Conservation (phyloP, 2,888 invertebrate genomes). For the Torymus tubicola region DNA sequence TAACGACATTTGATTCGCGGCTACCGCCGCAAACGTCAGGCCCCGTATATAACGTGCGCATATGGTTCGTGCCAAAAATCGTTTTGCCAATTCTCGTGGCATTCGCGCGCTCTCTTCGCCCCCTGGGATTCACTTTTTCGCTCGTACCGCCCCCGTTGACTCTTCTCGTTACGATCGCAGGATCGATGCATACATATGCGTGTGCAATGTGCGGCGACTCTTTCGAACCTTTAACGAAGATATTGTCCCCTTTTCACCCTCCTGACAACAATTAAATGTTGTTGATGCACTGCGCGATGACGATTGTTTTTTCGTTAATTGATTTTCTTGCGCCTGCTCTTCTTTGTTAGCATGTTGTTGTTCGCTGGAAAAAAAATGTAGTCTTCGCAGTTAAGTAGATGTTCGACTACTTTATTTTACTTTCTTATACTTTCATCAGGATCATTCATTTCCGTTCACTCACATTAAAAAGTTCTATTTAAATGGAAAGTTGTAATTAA, state of each 20-base stretch:
- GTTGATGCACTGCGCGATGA: background rate
- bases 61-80: conserved; percentile 40
- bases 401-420: too few species aligned
- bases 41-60: conserved; percentile 1
- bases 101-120: background rate
- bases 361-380: too few species aligned
- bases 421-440: too few species aligned
- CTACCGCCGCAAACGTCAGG: conserved; percentile 25
- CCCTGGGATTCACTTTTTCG: conserved; percentile 34
- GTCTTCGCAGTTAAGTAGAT: too few species aligned
- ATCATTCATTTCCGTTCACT: too few species aligned
- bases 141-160: conserved; percentile 11
- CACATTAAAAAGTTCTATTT: too few species aligned
- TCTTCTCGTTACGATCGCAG: conserved; percentile 46
- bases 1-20: conserved; percentile 45
- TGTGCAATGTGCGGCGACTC: too few species aligned
- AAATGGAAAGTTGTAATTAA: background rate
- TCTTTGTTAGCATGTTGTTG: too few species aligned
- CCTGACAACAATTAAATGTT: conserved; percentile 7
- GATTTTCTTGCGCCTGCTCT: too few species aligned
- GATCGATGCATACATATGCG: background rate
- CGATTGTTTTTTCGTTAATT: background rate
- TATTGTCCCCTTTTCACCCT: background rate
- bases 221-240: background rate
- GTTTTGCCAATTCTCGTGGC: conserved; percentile 32